Evolutionary conservation across 1,140 invertebrate species (phyloP), one percentile per base, ranked within the genome.

Genomic region (Dendroctonus valens): DNA sequence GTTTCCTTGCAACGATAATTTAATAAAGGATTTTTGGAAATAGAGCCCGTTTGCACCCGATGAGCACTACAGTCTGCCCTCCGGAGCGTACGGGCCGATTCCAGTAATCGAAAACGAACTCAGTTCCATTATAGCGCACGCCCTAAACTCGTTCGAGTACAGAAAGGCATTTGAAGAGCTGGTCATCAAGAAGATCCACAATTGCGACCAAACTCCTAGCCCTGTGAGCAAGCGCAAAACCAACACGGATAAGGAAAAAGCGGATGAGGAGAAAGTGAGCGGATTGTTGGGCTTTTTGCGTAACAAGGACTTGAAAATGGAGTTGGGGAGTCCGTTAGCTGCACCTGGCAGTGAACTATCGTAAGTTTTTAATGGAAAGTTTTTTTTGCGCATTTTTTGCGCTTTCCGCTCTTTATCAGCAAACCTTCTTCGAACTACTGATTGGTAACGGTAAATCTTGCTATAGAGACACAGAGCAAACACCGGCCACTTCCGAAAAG

Each of bases 81-180:
- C 80, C 44, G 81, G 83, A 41, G 76, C 83, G 7, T 81, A 83
- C 41, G 83, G 91, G 12, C 90, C 91, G 1, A 82, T 96, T 7
- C 82, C 92, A 8, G 89, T 96, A 0, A 89, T 90, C 69, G 93
- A 96, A 75, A 85, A 85, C 11, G 93, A 97, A 77, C 89, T 91
- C 1, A 94, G 92, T 69, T 96, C 94, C 0, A 90, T 97, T 52
- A 92, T 97, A 63, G 91, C 94, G 0, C 94, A 93, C 75, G 85
- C 92, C 5, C 75, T 97, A 0, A 84, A 87, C 60, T 90, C 88
- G 0, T 74, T 78, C 15, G 90, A 92, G 44, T 93, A 93, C 72
- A 87, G 87, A 62, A 83, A 82, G 44, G 77, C 82, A 2, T 69
- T 89, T 9, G 81, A 85, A 46, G 84, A 88, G 46, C 70, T 84